Evolutionary conservation across 1,140 invertebrate genomes (phyloP).

Genomic region (Reticulitermes speratus): DNA sequence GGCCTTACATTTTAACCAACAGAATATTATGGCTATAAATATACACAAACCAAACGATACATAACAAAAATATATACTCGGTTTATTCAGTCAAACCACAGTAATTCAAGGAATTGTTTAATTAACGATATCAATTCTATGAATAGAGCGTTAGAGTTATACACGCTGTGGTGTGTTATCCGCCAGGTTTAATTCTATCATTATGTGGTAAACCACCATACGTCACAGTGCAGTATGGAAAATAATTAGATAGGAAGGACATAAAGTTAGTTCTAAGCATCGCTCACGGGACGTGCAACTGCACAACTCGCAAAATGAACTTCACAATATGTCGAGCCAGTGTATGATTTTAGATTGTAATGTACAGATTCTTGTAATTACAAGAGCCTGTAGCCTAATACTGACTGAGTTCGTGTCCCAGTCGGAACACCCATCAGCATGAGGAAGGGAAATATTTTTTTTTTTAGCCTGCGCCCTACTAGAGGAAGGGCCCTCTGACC

Average conservation of each 20-base stretch:
- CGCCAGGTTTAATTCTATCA: not conserved
- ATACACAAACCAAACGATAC: not conserved
- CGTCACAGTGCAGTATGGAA: not conserved
- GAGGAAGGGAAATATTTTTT: too few species aligned
- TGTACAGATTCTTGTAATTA: too few species aligned
- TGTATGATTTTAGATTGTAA: too few species aligned
- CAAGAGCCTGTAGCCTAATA: too few species aligned
- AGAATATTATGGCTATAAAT: not conserved
- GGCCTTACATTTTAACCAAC: not conserved
- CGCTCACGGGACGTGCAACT: not conserved
- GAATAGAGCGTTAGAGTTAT: not conserved
- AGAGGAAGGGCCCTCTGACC: too few species aligned
- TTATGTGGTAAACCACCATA: not conserved
- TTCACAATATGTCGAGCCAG: too few species aligned
- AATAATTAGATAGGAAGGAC: not conserved
- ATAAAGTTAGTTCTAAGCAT: not conserved
- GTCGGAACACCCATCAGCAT: too few species aligned
- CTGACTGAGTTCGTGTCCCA: too few species aligned
- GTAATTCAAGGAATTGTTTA: slow-evolving; percentile 1
- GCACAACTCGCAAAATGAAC: too few species aligned
- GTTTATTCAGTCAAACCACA: not conserved
- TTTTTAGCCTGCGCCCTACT: too few species aligned
- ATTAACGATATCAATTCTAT: not conserved
- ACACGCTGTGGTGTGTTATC: not conserved
- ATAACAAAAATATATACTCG: not conserved